These are phyloP conservation scores for Alaudala cheleensis DNA, from an alignment of 2,113 vertebrate species.

Conservation along the genomic window DNA sequence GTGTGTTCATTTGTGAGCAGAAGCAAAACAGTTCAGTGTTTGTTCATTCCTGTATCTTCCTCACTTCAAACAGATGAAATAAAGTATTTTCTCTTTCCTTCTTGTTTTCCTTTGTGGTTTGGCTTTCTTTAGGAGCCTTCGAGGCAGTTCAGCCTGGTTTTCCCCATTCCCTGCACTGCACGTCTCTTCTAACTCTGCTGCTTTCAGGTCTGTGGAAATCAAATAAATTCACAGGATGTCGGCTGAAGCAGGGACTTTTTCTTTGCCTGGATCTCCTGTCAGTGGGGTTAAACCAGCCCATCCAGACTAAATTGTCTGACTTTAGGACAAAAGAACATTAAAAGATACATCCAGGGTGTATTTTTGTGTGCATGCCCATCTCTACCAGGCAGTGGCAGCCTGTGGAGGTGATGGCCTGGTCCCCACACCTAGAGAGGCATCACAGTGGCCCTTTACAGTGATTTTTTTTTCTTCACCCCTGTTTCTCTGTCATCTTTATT, in stretches of 20 bases:
- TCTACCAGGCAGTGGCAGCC: neutral
- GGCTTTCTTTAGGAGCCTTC: conserved; percentile 14
- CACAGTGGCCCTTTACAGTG: neutral
- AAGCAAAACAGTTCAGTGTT: conserved; percentile 27
- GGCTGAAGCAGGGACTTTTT: neutral
- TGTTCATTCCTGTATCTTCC: conserved; percentile 17
- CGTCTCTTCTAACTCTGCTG: neutral
- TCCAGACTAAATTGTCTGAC: neutral
- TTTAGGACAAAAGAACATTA: neutral
- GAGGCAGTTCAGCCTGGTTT: neutral
- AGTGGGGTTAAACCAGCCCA: neutral
- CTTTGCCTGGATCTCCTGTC: neutral
- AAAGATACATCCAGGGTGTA: neutral
- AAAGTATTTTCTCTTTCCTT: conserved; percentile 10
- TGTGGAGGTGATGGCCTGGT: neutral
- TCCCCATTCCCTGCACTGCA: neutral
- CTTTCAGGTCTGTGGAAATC: conserved; percentile 24
- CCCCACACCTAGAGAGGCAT: neutral
- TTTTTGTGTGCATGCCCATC: neutral
- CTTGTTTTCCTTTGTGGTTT: conserved; percentile 34
- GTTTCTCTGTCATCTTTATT: neutral
- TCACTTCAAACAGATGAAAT: conserved; percentile 48
- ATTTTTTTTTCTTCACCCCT: neutral
- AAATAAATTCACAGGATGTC: neutral
- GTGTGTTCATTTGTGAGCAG: conserved; percentile 19